phyloP scores from a whole-genome alignment of 2,797 vertebrate genomes.

The Darevskia nairensis region DNA sequence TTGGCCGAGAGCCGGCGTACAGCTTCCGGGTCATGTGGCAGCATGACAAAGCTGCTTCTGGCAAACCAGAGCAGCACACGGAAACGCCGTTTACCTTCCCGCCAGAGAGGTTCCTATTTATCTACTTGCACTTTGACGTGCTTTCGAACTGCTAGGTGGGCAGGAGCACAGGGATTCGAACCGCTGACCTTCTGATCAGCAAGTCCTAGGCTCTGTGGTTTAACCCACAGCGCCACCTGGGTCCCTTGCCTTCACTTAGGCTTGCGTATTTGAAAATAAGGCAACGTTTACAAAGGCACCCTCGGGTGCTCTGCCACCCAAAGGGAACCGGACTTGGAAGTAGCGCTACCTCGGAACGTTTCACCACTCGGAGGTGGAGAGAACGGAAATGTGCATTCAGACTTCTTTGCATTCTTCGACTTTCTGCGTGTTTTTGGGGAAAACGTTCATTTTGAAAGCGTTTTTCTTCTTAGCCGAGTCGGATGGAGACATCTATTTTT shows the following conservation, averaged over 20 bases:
- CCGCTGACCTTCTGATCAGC: too few species aligned
- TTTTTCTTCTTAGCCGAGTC: not conserved
- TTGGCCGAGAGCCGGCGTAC: too few species aligned
- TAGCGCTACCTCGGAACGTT: not conserved
- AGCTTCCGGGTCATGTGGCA: too few species aligned
- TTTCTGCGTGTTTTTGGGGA: not conserved
- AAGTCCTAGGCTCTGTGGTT: too few species aligned
- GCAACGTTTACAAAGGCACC: not conserved
- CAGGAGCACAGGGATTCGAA: too few species aligned
- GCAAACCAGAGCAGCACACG: too few species aligned
- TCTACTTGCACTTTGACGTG: too few species aligned
- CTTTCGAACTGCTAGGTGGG: too few species aligned
- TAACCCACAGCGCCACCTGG: too few species aligned
- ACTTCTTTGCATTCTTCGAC: not conserved
- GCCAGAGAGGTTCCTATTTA: too few species aligned
- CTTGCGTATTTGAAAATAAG: not conserved
- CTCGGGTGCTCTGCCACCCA: not conserved
- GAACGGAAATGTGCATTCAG: not conserved
- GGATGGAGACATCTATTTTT: not conserved
- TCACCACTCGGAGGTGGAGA: not conserved
- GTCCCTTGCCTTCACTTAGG: not conserved
- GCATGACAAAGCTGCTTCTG: too few species aligned
- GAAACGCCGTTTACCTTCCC: too few species aligned
- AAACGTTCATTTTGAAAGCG: not conserved
- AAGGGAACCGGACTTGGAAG: not conserved